phyloP scores from a whole-genome alignment of 1,140 invertebrate genomes.

The Heliconius himera region DNA sequence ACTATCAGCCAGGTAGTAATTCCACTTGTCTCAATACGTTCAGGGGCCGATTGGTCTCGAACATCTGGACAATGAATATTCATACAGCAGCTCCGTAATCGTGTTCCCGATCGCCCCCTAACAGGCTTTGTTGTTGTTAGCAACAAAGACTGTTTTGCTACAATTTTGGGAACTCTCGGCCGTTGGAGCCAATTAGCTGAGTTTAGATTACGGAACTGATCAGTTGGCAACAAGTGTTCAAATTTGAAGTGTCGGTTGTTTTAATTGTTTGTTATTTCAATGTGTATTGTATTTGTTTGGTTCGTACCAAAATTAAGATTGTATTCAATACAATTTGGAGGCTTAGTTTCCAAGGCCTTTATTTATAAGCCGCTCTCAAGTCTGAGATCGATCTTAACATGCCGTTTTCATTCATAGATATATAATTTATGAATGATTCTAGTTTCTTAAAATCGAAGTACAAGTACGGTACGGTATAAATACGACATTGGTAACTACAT shows the following conservation, averaged over 20 bases:
- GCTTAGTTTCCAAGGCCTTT: neutral
- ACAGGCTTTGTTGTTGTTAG: slow-evolving; percentile 29
- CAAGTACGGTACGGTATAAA: too few relatives aligned
- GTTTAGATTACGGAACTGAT: slow-evolving; percentile 28
- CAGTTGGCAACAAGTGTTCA: slow-evolving; percentile 19
- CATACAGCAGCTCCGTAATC: slow-evolving; percentile 32
- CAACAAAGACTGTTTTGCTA: slow-evolving; percentile 36
- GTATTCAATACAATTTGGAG: neutral
- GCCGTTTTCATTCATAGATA: too few relatives aligned
- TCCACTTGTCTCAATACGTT: slow-evolving; percentile 21
- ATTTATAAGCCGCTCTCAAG: neutral
- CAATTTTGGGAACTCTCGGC: slow-evolving; percentile 25
- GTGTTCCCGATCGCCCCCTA: slow-evolving; percentile 33
- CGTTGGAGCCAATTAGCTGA: slow-evolving; percentile 30
- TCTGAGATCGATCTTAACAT: neutral
- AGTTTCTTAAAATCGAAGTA: too few relatives aligned
- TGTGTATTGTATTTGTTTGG: neutral
- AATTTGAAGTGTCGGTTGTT: slow-evolving; percentile 7
- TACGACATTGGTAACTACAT: too few relatives aligned
- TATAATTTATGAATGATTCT: too few relatives aligned
- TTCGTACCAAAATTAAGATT: too few relatives aligned
- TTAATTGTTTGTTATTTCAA: neutral
- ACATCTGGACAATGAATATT: slow-evolving; percentile 37
- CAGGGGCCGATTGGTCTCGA: slow-evolving; percentile 16
- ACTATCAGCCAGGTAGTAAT: neutral